phyloP scores from a whole-genome alignment of 2,888 invertebrate species.

The Dicranocentrus wangi region DNA sequence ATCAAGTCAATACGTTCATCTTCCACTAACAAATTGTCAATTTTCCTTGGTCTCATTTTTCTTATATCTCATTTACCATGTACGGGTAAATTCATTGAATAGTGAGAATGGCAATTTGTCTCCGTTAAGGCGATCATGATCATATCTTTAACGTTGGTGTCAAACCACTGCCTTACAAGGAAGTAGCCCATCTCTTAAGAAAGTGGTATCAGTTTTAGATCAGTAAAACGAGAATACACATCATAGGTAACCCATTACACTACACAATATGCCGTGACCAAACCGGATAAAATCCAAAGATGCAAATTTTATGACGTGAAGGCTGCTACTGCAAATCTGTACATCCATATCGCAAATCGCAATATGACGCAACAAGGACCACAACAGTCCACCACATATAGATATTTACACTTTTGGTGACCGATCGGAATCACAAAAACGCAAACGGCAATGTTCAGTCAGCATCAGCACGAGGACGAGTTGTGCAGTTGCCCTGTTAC shows the following conservation, averaged over 20 bases:
- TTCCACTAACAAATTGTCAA: background rate
- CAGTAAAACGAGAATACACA: background rate
- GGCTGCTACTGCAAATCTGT: too few species aligned
- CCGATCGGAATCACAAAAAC: too few species aligned
- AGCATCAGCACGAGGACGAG: too few species aligned
- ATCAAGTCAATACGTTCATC: background rate
- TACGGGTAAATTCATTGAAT: conserved; percentile 22
- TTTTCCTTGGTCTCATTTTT: conserved; percentile 29
- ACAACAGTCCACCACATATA: too few species aligned
- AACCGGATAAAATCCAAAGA: too few species aligned
- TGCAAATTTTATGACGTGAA: too few species aligned
- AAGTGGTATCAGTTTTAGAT: conserved; percentile 28
- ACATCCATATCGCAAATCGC: too few species aligned
- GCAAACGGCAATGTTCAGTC: too few species aligned
- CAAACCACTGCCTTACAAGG: conserved; percentile 51
- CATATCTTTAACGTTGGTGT: conserved; percentile 26
- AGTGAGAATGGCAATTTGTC: conserved; percentile 21
- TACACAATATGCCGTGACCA: too few species aligned
- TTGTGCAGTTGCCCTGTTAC: too few species aligned
- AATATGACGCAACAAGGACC: too few species aligned
- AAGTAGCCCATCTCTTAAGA: conserved; percentile 21
- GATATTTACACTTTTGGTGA: too few species aligned
- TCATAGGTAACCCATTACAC: background rate
- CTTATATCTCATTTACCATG: conserved; percentile 20
- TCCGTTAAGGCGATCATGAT: conserved; percentile 25